Evolutionary conservation across 2,113 vertebrate genomes (phyloP), one percentile per base, ranked within the genome.

Genomic region (Sardina pilchardus): DNA sequence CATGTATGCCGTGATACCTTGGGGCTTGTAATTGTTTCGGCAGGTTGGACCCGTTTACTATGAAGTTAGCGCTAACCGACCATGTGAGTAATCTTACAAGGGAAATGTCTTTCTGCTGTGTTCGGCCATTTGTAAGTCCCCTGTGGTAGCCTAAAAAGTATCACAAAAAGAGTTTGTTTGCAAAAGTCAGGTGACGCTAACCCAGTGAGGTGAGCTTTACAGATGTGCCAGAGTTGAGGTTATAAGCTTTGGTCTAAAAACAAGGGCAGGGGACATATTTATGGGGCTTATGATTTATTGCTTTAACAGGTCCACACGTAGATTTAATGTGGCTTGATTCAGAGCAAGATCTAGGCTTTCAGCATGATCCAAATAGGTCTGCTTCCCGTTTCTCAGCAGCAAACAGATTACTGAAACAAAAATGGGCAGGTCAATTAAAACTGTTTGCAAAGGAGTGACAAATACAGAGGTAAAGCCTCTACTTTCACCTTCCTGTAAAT

Each of bases 11-110:
- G 83, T 81, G 36, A 67, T n/a, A 43, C 9, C 42, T 7, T 36
- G 67, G 84, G 81, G 39, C 43, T 82, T 67, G 82, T 88, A 80
- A 85, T 17, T 19, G 8, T 87, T 59, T 84, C 24, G 63, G 81
- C 45, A 82, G 47, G 34, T 81, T 75, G 43, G 67, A 45, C 3
- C 39, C 34, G 59, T 24, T 19, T 34, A 39, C 42, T 45, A 19
- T 53, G 80, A 34, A 86, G 16, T 43, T 34, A 47, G 12, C 2
- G 19, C n/a, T 75, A 86, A 59, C 59, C 47, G 56, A 86, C 82
- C 43, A 78, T 30, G 26, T 63, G 26, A 8, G 59, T 75, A 82
- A 48, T 39, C 78, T 45, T 85, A 56, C 36, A 83, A 42, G 42
- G 86, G 85, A 85, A 83, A 82, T 21, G 19, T 26, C 81, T 83